A percentile compares a stretch with the other conserved stretches of the same genome.
phyloP scores from a whole-genome alignment of 2,113 vertebrate species.

The Mola mola region DNA sequence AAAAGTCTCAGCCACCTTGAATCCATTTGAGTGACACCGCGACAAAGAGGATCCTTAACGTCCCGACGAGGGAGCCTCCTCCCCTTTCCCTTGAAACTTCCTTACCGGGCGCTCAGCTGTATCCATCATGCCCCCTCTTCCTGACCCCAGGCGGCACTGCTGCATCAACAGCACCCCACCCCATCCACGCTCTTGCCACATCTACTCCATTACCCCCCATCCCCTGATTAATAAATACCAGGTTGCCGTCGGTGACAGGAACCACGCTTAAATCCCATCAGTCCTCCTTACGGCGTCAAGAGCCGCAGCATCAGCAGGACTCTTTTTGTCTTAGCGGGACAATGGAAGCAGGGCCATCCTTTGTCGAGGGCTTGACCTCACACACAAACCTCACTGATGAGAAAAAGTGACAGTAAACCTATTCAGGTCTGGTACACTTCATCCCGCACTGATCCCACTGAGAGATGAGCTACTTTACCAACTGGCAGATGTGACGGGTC shows the following conservation, averaged over 20 bases:
- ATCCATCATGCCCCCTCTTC: conserved; percentile 92
- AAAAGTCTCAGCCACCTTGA: conserved; percentile 71
- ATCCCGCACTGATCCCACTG: conserved; percentile 49
- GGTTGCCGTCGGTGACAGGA: conserved; percentile 78
- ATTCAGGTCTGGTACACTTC: conserved; percentile 59
- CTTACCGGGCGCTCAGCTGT: conserved; percentile 88
- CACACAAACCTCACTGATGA: conserved; percentile 62
- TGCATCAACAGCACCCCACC: conserved; percentile 83
- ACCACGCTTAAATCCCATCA: conserved; percentile 76
- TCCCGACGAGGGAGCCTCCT: conserved; percentile 83
- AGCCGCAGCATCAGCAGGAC: conserved; percentile 66
- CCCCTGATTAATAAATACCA: conserved; percentile 74
- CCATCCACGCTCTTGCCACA: conserved; percentile 33
- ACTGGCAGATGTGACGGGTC: conserved; percentile 42
- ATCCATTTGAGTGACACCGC: conserved; percentile 84
- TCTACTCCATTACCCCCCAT: conserved; percentile 34
- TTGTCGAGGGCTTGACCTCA: conserved; percentile 67
- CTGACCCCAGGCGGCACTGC: conserved; percentile 86
- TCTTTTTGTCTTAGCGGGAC: conserved; percentile 71
- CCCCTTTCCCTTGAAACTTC: conserved; percentile 83
- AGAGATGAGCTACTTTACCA: conserved; percentile 40
- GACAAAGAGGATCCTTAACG: conserved; percentile 90
- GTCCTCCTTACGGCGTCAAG: conserved; percentile 56
- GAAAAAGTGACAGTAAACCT: conserved; percentile 73
- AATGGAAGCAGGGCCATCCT: conserved; percentile 58